A percentile compares a stretch with the other conserved stretches of the same genome.
These are phyloP conservation scores for Melanchra persicariae DNA, from an alignment of 2,888 invertebrate species.

Conservation along the genomic window DNA sequence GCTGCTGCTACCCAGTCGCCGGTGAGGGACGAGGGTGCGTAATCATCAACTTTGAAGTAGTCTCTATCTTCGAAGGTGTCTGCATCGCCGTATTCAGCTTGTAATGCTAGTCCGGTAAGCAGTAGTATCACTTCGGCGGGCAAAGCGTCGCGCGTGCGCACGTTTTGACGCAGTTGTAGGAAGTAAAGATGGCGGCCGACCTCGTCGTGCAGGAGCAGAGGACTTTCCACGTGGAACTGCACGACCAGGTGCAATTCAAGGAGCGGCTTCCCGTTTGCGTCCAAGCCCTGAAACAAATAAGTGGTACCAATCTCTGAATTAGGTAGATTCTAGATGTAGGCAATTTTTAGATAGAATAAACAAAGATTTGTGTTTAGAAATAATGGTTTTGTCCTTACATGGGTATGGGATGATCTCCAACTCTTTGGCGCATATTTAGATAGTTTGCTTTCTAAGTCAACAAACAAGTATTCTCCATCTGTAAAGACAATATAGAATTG, in stretches of 20 bases:
- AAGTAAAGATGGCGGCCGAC: conserved; percentile 98
- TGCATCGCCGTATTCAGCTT: conserved; percentile 97
- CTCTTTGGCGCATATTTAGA: conserved; percentile 99
- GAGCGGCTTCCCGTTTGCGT: conserved; percentile 97
- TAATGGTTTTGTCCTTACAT: conserved; percentile 91
- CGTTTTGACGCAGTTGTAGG: conserved; percentile 97
- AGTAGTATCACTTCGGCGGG: conserved; percentile 93
- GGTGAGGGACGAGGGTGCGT: conserved; percentile 93
- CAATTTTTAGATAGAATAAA: neutral
- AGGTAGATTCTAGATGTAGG: neutral
- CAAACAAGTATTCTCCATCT: conserved; percentile 99
- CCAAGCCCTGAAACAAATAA: conserved; percentile 92
- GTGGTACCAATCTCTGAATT: conserved; percentile 30
- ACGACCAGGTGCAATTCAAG: conserved; percentile 97
- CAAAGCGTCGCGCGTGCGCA: conserved; percentile 92
- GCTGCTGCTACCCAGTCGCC: conserved; percentile 91
- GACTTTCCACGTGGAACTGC: conserved; percentile 98
- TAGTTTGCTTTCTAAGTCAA: conserved; percentile 98
- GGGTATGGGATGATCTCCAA: conserved; percentile 98
- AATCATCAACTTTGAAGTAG: conserved; percentile 95
- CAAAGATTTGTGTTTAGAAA: neutral
- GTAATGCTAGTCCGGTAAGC: conserved; percentile 97
- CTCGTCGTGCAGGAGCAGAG: conserved; percentile 97
- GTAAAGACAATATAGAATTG: conserved; percentile 82
- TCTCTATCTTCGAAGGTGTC: conserved; percentile 83